Evolutionary conservation across 1,140 invertebrate species (phyloP).

Genomic region (Rhopalosiphum padi): DNA sequence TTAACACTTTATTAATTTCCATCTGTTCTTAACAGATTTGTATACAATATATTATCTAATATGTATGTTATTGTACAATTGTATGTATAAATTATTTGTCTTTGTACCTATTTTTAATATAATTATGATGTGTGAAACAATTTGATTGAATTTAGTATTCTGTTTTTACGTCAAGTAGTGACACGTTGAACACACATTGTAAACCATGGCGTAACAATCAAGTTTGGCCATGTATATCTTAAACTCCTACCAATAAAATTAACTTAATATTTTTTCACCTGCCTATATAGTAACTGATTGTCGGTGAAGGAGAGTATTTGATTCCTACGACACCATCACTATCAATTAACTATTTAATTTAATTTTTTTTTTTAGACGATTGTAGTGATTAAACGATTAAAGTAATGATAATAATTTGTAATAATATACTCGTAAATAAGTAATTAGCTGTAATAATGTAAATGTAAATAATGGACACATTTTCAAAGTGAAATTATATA

Average conservation of each 20-base stretch:
- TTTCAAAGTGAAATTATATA: neutral
- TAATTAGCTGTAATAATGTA: neutral
- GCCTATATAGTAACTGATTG: neutral
- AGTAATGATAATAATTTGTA: too few relatives aligned
- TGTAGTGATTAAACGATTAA: neutral
- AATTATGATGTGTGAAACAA: too few relatives aligned
- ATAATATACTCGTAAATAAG: too few relatives aligned
- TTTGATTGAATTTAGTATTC: too few relatives aligned
- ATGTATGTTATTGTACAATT: neutral
- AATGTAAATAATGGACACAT: neutral
- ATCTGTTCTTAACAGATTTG: neutral
- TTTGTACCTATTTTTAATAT: too few relatives aligned
- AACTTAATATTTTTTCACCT: neutral
- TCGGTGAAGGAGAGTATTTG: neutral
- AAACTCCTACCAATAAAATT: neutral
- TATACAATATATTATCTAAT: neutral
- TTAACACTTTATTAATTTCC: neutral
- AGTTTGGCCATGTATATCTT: neutral
- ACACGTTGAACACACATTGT: neutral
- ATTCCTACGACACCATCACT: neutral
- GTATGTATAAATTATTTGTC: too few relatives aligned
- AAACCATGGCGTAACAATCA: neutral
- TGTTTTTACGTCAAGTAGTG: too few relatives aligned
- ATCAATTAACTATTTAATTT: neutral
- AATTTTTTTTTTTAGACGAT: neutral